These are phyloP conservation scores for Phymorhynchus buccinoides DNA, from an alignment of 1,140 invertebrate species.

Conservation along the genomic window DNA sequence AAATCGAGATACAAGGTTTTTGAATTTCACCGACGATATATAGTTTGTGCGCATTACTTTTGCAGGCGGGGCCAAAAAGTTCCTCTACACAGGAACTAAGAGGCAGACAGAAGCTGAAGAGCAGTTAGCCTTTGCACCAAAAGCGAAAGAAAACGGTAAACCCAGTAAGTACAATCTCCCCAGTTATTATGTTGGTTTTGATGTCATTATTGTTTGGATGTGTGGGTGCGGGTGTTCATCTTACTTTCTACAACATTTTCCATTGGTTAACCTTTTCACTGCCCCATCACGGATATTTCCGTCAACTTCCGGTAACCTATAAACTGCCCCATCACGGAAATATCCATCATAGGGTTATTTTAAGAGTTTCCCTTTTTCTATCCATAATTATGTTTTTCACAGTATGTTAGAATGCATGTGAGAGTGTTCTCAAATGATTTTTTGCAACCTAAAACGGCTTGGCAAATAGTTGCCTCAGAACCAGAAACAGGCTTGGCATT, in stretches of 20 bases:
- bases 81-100: conserved; percentile 2
- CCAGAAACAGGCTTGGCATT: too few relatives aligned
- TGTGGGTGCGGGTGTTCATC: background rate
- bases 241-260: background rate
- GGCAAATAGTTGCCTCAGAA: too few relatives aligned
- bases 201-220: background rate
- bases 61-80: background rate
- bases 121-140: background rate
- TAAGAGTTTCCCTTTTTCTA: too few relatives aligned
- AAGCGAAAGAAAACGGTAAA: background rate
- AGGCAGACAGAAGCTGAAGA: background rate
- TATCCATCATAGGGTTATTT: too few relatives aligned
- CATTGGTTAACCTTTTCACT: background rate
- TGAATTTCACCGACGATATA: too few relatives aligned
- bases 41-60: background rate
- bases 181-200: background rate
- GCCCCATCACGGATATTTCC: too few relatives aligned
- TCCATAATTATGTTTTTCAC: too few relatives aligned
- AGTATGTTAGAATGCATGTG: too few relatives aligned
- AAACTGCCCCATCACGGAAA: background rate
- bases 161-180: background rate
- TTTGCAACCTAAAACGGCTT: too few relatives aligned
- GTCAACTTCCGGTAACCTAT: too few relatives aligned
- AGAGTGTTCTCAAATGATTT: too few relatives aligned
- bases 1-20: too few relatives aligned